These are phyloP conservation scores for Geotria australis DNA, from an alignment of 2,797 vertebrate species.

Conservation along the genomic window DNA sequence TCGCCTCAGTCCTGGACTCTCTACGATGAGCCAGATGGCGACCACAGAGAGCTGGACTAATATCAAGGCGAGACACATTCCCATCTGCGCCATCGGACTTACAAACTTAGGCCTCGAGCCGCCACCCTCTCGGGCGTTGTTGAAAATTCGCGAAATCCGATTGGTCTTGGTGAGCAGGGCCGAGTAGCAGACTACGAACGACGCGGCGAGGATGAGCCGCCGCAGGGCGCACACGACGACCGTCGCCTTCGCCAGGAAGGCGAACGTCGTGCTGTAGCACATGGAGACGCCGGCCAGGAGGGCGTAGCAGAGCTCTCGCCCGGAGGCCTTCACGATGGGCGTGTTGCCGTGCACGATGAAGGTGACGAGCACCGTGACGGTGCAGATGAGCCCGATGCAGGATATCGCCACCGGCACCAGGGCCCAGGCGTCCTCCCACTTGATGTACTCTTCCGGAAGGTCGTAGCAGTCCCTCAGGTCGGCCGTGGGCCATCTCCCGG, in stretches of 20 bases:
- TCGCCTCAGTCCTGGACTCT: not conserved
- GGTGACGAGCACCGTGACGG: slow-evolving; percentile 48
- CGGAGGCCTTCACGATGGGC: slow-evolving; percentile 79
- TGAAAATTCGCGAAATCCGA: slow-evolving; percentile 84
- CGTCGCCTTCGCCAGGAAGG: slow-evolving; percentile 86
- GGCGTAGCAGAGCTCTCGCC: slow-evolving; percentile 82
- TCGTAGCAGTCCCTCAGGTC: slow-evolving; percentile 65
- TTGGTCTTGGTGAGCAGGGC: slow-evolving; percentile 95
- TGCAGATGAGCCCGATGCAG: slow-evolving; percentile 68
- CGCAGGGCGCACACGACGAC: slow-evolving; percentile 65
- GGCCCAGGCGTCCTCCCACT: slow-evolving; percentile 95
- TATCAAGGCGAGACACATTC: no score
- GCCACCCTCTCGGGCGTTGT: slow-evolving; percentile 49
- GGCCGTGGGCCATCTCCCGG: slow-evolving; percentile 62
- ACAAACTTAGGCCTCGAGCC: slow-evolving; percentile 76
- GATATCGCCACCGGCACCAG: slow-evolving; percentile 80
- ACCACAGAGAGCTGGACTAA: slow-evolving; percentile 8
- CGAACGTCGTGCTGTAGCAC: slow-evolving; percentile 93
- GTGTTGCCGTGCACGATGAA: slow-evolving; percentile 79
- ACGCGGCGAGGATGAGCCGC: slow-evolving; percentile 61
- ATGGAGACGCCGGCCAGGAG: slow-evolving; percentile 68
- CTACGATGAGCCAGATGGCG: not conserved
- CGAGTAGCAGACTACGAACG: slow-evolving; percentile 83
- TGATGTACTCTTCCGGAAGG: slow-evolving; percentile 88
- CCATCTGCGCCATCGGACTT: slow-evolving; percentile 58